phyloP scores from a whole-genome alignment of 1,140 invertebrate species.

The Mylabris phalerata region DNA sequence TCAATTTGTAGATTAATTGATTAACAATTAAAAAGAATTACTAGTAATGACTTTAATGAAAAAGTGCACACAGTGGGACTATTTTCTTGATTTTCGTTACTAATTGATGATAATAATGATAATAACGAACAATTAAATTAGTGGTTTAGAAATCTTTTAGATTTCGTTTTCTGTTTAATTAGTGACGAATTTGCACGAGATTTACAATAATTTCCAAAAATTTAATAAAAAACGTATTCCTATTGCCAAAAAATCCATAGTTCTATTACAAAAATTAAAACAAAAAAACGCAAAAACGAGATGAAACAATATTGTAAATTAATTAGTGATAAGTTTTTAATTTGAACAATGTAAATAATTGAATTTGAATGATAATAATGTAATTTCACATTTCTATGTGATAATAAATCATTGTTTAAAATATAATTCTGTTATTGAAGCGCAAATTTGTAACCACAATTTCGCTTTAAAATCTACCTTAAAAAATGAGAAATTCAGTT shows the following conservation, averaged over 20 bases:
- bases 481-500: too few species aligned
- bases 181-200: constrained; percentile 17
- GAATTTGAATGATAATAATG: constrained; percentile 7
- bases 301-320: constrained; percentile 18
- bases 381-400: constrained; percentile 25
- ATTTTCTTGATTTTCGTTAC: constrained; percentile 2
- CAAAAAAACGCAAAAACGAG: background rate
- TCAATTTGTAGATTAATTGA: too few species aligned
- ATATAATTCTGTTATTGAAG: too few species aligned
- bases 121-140: background rate
- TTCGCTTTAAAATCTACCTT: too few species aligned
- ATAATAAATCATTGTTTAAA: constrained; percentile 14
- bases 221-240: too few species aligned
- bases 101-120: background rate
- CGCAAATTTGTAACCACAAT: too few species aligned
- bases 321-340: constrained; percentile 13
- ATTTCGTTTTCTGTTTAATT: background rate
- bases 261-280: constrained; percentile 21
- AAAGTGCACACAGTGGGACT: background rate
- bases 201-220: constrained; percentile 2
- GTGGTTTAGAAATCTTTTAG: background rate
- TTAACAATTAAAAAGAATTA: too few species aligned
- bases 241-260: background rate
- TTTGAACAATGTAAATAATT: constrained; percentile 3
- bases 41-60: background rate